These are phyloP conservation scores for Rambutsinella grinnellia DNA, from an alignment of 2,888 invertebrate species.

Conservation along the genomic window DNA sequence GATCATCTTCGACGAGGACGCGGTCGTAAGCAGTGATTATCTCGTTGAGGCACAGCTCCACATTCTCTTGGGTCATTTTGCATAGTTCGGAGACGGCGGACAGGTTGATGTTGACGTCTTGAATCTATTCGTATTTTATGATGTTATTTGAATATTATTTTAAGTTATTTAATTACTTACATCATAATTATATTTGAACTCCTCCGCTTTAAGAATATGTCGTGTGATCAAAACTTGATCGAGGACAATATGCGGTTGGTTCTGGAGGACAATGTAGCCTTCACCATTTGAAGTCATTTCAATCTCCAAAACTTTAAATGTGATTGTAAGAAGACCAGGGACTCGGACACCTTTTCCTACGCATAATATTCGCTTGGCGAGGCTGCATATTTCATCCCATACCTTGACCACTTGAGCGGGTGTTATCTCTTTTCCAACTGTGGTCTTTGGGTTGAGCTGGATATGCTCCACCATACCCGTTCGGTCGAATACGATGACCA, in stretches of 20 bases:
- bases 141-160: no score
- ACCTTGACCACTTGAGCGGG: slow-evolving; percentile 40
- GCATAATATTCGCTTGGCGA: neutral
- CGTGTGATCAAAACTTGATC: neutral
- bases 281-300: neutral
- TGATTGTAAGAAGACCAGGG: neutral
- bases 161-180: no score
- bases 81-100: neutral
- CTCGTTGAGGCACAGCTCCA: neutral
- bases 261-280: neutral
- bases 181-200: neutral
- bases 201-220: neutral
- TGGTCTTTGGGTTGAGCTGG: slow-evolving; percentile 33
- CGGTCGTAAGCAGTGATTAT: neutral
- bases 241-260: neutral
- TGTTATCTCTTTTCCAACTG: slow-evolving; percentile 48
- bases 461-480: slow-evolving; percentile 54
- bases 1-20: neutral
- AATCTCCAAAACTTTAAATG: neutral
- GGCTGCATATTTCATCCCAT: slow-evolving; percentile 34
- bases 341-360: neutral
- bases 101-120: no score
- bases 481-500: slow-evolving; percentile 44
- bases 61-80: neutral
- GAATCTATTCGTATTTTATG: no score